Base-by-base conservation (phyloP, 2,888 invertebrate species). In the Campopleginae sp. region DNA sequence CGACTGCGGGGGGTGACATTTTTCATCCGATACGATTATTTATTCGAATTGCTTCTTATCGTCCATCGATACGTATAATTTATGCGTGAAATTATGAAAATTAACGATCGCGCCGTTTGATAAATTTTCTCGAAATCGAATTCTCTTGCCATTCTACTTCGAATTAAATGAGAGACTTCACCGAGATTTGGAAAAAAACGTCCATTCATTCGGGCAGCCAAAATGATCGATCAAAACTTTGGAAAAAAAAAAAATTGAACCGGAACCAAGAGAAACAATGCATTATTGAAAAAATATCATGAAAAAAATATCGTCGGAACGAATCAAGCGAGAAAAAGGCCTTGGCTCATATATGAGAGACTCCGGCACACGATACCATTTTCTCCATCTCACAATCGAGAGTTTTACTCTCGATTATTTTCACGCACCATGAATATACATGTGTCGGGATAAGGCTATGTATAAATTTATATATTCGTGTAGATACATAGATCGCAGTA, bases 391-490 rank as follows among this genome's bases (percentile, higher is more conserved):
- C 58, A 51, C 23, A 42, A 12, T 42, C 38, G 61, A 65, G 65
- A 65, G 48, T 80, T 51, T 38, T 63, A 65, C 71, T 42, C 72
- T 72, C 42, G 51, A 65, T 63, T 42, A 63, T 72, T 71, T 72
- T 75, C 63, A 48, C 46, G 71, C 72, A 23, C 27, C 31, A 33
- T 63, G 2, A 44, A 71, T 61, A 33, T 33, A 33, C 46, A 48
- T 27, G 54, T 51, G 48, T 23, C 4, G 3, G 0, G 0, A 23
- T 63, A 3, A 10, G 33, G 1, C 4, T 33, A 33, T 33, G 17
- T 27, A 27, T 68, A 68, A 19, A 66, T 66, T 0, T 44, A 42
- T 5, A 23, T 12, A 19, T 23, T 7, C 1, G 23, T 65, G 8
- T 66, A 1, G 14, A 65, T 65, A 68, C 66, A 46, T 2, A 17